Base-by-base conservation (phyloP, 1,140 invertebrate species). In the Drosophila nigromelanica region DNA sequence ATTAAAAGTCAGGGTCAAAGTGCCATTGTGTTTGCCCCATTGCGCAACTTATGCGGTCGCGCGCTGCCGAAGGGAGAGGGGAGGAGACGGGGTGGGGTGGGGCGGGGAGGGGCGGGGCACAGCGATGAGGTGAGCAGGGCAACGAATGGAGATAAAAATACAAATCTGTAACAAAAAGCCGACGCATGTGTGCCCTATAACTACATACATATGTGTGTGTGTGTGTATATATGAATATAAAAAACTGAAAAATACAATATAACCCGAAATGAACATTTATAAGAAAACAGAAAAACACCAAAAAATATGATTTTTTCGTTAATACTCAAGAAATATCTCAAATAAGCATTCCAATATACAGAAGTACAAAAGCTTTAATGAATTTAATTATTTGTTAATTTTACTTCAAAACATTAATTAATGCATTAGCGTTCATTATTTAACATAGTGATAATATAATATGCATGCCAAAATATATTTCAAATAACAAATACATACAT, bases 1-100 rank as follows among this genome's bases (percentile, higher is more conserved):
- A 80, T 83, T 80, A 80, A 83, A 83, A 83, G 80, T 83, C 80
- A 83, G 80, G 80, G 80, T 83, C 80, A 85, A 83, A 83, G 68
- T 79, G 80, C 76, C 80, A 85, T 83, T 83, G 80, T 83, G 60
- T 72, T 71, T 55, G 51, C 60, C 51, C 43, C 52, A 63, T 55
- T 43, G 60, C 60, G 68, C 68, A 56, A 50, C 68, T 62, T 70
- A 30, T 50, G 33, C 35, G 47, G 24, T 50, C 43, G 43, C 43
- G 30, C 21, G 21, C 39, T 27, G 21, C 39, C 10, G 35, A 1
- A 27, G 5, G 1, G 5, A 27, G 24, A 27, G 24, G 24, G 24
- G 24, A 27, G 5, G 12, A n/a, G 37, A 5, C 3, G 30, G 21
- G 30, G n/a, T 6, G 47, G 6, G 47, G 39, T 11, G 40, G 18